These are phyloP conservation scores for Colletes gigas DNA, from an alignment of 1,140 invertebrate genomes.

Conservation along the genomic window DNA sequence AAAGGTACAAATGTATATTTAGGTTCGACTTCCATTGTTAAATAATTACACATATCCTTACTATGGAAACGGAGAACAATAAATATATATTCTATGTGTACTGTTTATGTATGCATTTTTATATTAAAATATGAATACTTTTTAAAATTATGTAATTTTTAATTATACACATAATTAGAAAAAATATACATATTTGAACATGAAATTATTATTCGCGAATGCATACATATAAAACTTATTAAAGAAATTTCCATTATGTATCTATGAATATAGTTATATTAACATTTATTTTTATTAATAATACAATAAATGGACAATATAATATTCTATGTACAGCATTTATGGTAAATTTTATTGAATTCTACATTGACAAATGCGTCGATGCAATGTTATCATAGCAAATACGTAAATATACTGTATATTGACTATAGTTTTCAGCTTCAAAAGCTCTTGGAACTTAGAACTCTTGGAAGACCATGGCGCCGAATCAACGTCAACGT, in stretches of 20 bases:
- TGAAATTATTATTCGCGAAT: not conserved
- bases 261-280: not conserved
- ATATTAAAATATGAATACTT: no score
- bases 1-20: conserved; percentile 75
- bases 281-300: not conserved
- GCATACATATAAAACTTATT: not conserved
- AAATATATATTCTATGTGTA: not conserved
- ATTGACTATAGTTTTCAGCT: not conserved
- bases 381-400: not conserved
- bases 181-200: not conserved
- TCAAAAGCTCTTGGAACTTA: not conserved
- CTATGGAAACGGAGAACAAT: conserved; percentile 36
- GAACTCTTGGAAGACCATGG: conserved; percentile 56
- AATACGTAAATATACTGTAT: not conserved
- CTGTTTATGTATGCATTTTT: no score
- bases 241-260: not conserved
- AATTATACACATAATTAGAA: not conserved
- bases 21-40: conserved; percentile 72
- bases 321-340: not conserved
- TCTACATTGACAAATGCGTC: conserved; percentile 9
- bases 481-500: conserved; percentile 70
- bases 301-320: not conserved
- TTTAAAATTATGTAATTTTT: not conserved
- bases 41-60: conserved; percentile 1
- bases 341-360: conserved; percentile 1